Conservation (phyloP, 2,888 invertebrate genomes). For the Megamerina dolium region DNA sequence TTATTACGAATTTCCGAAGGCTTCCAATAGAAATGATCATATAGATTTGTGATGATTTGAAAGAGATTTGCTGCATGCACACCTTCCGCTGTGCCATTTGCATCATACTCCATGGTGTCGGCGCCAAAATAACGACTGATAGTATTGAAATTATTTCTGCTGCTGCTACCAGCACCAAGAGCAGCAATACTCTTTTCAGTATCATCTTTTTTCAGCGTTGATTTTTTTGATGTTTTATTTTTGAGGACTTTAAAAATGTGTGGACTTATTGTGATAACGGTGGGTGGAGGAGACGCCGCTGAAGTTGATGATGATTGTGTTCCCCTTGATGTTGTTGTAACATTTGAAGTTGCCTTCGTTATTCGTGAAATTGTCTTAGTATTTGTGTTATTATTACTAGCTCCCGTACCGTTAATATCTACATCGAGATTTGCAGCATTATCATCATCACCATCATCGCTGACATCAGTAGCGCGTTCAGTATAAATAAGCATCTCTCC, state of each 20-base stretch:
- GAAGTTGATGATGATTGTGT: constrained; percentile 9
- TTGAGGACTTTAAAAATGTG: constrained; percentile 43
- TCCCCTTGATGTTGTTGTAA: constrained; percentile 4
- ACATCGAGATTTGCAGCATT: constrained; percentile 15
- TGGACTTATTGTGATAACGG: constrained; percentile 26
- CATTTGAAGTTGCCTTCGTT: constrained; percentile 5
- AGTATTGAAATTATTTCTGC: constrained; percentile 41
- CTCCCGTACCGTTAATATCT: constrained; percentile 14
- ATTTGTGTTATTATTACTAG: constrained; percentile 20
- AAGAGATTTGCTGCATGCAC: constrained; percentile 38
- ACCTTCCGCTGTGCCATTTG: constrained; percentile 25
- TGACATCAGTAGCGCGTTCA: constrained; percentile 2
- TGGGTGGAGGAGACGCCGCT: constrained; percentile 1
- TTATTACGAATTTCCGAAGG: constrained; percentile 45
- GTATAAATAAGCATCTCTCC: constrained; percentile 17
- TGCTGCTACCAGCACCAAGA: constrained; percentile 8
- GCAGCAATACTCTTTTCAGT: constrained; percentile 32
- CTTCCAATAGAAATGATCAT: constrained; percentile 48
- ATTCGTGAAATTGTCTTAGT: constrained; percentile 15
- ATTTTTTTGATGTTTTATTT: constrained; percentile 36
- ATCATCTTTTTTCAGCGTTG: constrained; percentile 38
- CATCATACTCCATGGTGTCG: constrained; percentile 10
- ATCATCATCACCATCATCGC: background rate
- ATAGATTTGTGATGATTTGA: constrained; percentile 43
- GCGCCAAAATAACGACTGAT: constrained; percentile 36